Conservation (phyloP, 2,888 invertebrate species). For the Parnassius mnemosyne region DNA sequence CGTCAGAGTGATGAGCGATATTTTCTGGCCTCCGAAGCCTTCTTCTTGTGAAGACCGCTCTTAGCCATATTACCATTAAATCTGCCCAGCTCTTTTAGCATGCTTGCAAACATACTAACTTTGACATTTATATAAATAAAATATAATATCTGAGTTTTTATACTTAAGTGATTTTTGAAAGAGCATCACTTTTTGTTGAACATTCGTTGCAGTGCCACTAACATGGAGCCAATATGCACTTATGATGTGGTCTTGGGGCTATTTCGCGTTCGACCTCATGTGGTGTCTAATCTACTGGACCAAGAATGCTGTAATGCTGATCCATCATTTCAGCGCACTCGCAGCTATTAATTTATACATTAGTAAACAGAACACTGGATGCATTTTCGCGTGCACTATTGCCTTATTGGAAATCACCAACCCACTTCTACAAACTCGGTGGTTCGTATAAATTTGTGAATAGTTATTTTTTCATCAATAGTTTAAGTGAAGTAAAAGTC, state of each 20-base stretch:
- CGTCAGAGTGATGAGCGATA: too few species aligned
- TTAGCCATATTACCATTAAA: too few species aligned
- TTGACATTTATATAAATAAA: too few species aligned
- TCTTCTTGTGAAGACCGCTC: too few species aligned
- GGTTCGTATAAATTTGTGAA: constrained; percentile 52
- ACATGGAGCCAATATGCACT: constrained; percentile 59
- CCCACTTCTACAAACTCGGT: constrained; percentile 81
- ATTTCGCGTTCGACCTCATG: constrained; percentile 81
- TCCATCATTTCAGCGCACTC: constrained; percentile 77
- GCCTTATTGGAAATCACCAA: constrained; percentile 82
- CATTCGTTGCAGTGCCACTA: constrained; percentile 47
- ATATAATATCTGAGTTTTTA: too few species aligned
- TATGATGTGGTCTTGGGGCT: constrained; percentile 81
- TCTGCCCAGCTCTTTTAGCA: too few species aligned
- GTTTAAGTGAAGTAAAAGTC: too few species aligned
- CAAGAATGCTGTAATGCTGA: constrained; percentile 74
- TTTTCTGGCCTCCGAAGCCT: too few species aligned
- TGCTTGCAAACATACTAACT: too few species aligned
- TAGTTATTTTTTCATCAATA: too few species aligned
- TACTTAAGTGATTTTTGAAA: too few species aligned
- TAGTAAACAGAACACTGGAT: constrained; percentile 71
- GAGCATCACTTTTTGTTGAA: neutral
- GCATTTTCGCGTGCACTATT: constrained; percentile 76
- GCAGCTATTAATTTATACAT: constrained; percentile 75
- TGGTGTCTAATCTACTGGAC: constrained; percentile 80